Evolutionary conservation across 1,140 invertebrate species (phyloP), one percentile per base, ranked within the genome.

Genomic region (Penaeus indicus): DNA sequence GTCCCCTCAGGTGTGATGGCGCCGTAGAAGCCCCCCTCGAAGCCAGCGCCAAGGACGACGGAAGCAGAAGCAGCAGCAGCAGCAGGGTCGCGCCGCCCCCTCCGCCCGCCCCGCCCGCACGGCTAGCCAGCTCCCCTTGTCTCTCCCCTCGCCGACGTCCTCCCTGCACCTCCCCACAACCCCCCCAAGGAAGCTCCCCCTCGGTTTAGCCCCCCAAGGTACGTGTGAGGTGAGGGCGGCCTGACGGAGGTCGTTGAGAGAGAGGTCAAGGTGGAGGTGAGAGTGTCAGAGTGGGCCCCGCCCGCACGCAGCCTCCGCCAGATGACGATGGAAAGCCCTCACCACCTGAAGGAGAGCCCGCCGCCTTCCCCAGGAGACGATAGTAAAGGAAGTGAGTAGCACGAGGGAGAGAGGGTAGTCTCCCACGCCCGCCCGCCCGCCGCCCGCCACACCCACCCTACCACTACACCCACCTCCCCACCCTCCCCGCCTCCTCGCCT

Each of bases 281-380:
- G 67, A 62, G 42, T 86, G 25, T 62, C 10, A 54, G 47, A 32
- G 67, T 61, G 72, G 27, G 69, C 61, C 72, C 72, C 72, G 60
- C 86, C 81, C 25, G n/a, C 69, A 67, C 81, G 69, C 42, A 69
- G 72, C 22, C 86, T 72, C 54, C 69, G 38, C 81, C 86, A 83
- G 82, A 88, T 88, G 86, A 88, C 86, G 86, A 88, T 88, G 86
- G 86, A 88, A 88, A 88, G 86, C 75, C 86, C 86, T 82, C 86
- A 88, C 67, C 86, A 77, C 69, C 81, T 88, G 67, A 84, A 88
- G 86, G 86, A 88, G 86, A 88, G 86, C 75, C 86, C 86, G 18
- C 86, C 86, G 86, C 86, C 86, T 64, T 88, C 86, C 86, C 86
- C 86, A 32, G 86, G 86, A 79, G 86, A 88, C 86, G 86, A 88